phyloP scores from a whole-genome alignment of 2,113 vertebrate genomes.

The Oenanthe melanoleuca region DNA sequence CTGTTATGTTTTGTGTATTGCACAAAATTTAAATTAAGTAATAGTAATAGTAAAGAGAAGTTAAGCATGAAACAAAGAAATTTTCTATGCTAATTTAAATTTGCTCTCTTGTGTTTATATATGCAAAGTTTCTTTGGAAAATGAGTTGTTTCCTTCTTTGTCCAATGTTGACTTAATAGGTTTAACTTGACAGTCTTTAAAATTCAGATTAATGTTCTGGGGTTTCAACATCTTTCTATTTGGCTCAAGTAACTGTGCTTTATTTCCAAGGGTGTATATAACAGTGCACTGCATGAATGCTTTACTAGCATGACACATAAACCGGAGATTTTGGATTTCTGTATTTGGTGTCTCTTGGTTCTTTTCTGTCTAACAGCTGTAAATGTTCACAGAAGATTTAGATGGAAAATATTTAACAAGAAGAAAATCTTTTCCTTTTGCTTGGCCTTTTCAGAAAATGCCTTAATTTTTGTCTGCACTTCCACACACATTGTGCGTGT shows the following conservation, averaged over 20 bases:
- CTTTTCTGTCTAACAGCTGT: neutral
- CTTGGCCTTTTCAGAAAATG: neutral
- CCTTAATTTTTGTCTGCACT: neutral
- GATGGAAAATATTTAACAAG: neutral
- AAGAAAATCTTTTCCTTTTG: neutral
- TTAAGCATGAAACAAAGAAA: neutral
- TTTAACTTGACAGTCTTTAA: neutral
- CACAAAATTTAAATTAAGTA: conserved; percentile 12
- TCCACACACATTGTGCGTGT: neutral
- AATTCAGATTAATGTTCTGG: neutral
- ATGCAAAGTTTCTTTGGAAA: neutral
- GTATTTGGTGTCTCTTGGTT: neutral
- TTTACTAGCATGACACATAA: neutral
- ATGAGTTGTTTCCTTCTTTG: neutral
- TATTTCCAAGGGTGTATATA: neutral
- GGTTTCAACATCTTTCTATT: neutral
- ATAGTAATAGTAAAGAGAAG: neutral
- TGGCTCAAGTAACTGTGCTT: neutral
- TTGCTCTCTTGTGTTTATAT: neutral
- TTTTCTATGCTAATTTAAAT: neutral
- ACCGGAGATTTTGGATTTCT: neutral
- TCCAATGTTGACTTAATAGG: neutral
- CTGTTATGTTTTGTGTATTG: neutral
- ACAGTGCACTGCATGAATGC: neutral
- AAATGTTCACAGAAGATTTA: neutral